phyloP scores from a whole-genome alignment of 2,888 invertebrate species.

The Hecatera dysodea region DNA sequence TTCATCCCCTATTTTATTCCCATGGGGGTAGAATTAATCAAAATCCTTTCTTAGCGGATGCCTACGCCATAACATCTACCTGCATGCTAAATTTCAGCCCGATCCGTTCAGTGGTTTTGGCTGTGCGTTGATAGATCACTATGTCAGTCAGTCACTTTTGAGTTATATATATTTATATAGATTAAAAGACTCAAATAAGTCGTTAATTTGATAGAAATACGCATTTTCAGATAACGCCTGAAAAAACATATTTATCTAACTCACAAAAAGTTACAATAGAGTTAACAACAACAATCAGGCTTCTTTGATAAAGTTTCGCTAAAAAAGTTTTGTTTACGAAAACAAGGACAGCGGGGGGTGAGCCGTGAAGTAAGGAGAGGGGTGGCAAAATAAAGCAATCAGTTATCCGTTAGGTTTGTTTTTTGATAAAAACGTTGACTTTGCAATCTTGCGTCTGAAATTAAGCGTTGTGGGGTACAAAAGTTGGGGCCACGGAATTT shows the following conservation, averaged over 20 bases:
- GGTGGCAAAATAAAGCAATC: constrained; percentile 78
- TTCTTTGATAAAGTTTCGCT: constrained; percentile 63
- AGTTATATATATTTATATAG: no score
- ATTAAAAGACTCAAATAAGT: constrained; percentile 29
- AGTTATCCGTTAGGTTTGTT: constrained; percentile 79
- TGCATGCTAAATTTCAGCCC: no score
- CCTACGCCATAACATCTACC: no score
- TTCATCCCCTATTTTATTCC: no score
- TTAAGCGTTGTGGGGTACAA: constrained; percentile 66
- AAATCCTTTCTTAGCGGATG: no score
- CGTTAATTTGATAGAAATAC: constrained; percentile 11
- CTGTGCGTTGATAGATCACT: no score
- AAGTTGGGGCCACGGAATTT: constrained; percentile 37
- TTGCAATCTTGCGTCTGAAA: constrained; percentile 72
- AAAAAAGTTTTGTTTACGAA: constrained; percentile 73
- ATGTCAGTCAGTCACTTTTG: no score
- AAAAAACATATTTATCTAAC: constrained; percentile 61
- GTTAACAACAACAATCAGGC: constrained; percentile 66
- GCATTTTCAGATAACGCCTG: constrained; percentile 41
- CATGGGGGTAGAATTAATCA: no score
- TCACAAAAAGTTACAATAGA: constrained; percentile 58
- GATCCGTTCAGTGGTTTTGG: no score
- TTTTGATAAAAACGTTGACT: constrained; percentile 79
- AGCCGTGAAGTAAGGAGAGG: constrained; percentile 32
- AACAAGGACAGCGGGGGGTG: constrained; percentile 65